These are phyloP conservation scores for Aproaerema taeniolella DNA, from an alignment of 2,888 invertebrate species.

Conservation along the genomic window DNA sequence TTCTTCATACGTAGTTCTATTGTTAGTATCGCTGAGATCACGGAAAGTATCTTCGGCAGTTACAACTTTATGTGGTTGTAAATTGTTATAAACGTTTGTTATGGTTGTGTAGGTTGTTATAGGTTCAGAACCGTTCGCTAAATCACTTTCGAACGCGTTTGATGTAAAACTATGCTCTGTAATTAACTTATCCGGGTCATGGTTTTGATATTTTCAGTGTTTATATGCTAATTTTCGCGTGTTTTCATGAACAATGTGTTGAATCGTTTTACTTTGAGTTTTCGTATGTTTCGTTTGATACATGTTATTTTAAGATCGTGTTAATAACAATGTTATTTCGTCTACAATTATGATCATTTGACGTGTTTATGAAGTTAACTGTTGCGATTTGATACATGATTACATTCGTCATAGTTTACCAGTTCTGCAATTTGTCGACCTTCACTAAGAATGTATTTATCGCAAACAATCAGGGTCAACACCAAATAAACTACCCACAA, in stretches of 20 bases:
- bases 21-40: not conserved
- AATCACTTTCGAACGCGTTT: constrained; percentile 13
- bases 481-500: too few relatives aligned
- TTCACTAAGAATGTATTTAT: too few relatives aligned
- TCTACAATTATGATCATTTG: not conserved
- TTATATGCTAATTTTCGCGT: not conserved
- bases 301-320: too few relatives aligned
- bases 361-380: not conserved
- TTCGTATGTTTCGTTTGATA: too few relatives aligned
- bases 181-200: constrained; percentile 29
- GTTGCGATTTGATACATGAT: constrained; percentile 2
- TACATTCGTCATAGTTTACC: constrained; percentile 16
- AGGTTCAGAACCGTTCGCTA: constrained; percentile 3
- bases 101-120: constrained; percentile 22
- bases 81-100: constrained; percentile 35
- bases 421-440: too few relatives aligned
- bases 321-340: too few relatives aligned
- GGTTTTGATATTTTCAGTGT: constrained; percentile 18
- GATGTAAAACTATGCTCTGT: constrained; percentile 17
- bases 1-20: constrained; percentile 11
- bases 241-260: too few relatives aligned
- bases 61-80: constrained; percentile 35
- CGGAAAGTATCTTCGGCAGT: too few relatives aligned
- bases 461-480: too few relatives aligned
- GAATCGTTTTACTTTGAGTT: too few relatives aligned